Evolutionary conservation across 1,140 invertebrate species (phyloP).

Genomic region (Drosophila tristis): DNA sequence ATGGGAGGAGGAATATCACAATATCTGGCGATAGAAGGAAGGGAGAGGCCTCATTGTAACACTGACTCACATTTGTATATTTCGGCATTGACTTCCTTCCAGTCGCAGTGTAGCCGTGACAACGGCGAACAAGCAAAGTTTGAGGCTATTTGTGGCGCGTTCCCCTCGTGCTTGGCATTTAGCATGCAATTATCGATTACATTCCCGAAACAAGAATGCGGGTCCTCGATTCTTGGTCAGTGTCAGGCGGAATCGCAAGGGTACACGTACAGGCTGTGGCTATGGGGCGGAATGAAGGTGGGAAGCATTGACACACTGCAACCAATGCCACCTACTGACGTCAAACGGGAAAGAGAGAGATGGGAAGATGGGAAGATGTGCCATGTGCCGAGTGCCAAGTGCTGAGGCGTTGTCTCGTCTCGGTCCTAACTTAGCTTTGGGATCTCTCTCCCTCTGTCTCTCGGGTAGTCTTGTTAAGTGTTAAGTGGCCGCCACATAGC

Average conservation of each 20-base stretch:
- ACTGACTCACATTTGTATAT: slow-evolving; percentile 45
- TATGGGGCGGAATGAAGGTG: not conserved
- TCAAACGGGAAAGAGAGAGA: slow-evolving; percentile 21
- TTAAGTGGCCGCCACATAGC: slow-evolving; percentile 12
- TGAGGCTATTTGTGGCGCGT: slow-evolving; percentile 4
- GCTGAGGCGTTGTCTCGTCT: slow-evolving; percentile 7
- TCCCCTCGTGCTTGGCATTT: slow-evolving; percentile 33
- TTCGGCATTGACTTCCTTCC: slow-evolving; percentile 46
- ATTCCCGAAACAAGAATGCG: slow-evolving; percentile 33
- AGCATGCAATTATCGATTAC: slow-evolving; percentile 73
- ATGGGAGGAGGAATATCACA: not conserved
- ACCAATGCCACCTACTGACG: slow-evolving; percentile 68
- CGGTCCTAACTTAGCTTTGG: slow-evolving; percentile 4
- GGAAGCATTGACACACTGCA: slow-evolving; percentile 39
- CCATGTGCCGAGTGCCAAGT: slow-evolving; percentile 19
- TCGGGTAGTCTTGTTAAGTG: slow-evolving; percentile 7
- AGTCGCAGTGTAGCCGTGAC: slow-evolving; percentile 37
- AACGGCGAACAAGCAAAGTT: slow-evolving; percentile 25
- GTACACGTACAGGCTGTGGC: not conserved
- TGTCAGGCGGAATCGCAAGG: not conserved
- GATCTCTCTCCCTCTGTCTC: not conserved
- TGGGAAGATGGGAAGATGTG: slow-evolving; percentile 1
- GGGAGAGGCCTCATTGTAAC: slow-evolving; percentile 17
- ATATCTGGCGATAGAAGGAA: slow-evolving; percentile 1
- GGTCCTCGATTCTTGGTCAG: slow-evolving; percentile 16